These are phyloP conservation scores for Aleiodes alternator DNA, from an alignment of 2,888 invertebrate genomes.

Conservation along the genomic window DNA sequence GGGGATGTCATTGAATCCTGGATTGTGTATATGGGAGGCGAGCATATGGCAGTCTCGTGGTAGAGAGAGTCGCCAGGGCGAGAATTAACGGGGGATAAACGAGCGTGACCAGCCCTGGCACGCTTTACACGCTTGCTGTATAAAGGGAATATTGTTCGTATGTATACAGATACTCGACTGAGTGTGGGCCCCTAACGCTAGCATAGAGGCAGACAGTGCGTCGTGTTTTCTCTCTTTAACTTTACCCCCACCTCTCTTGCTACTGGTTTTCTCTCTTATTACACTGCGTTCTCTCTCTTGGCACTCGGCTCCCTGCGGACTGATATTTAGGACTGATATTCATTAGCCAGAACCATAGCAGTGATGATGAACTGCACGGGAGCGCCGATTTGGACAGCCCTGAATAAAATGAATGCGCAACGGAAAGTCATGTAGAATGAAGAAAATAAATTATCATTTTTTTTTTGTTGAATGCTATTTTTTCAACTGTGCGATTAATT, in stretches of 20 bases:
- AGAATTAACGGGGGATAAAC: slow-evolving; percentile 72
- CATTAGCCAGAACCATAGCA: slow-evolving; percentile 72
- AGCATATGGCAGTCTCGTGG: slow-evolving; percentile 47
- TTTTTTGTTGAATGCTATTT: too few species aligned
- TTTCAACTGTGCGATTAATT: not conserved
- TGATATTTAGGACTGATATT: slow-evolving; percentile 75
- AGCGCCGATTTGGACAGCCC: slow-evolving; percentile 38
- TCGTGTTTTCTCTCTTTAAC: slow-evolving; percentile 47
- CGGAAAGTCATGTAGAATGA: not conserved
- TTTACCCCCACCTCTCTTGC: slow-evolving; percentile 48
- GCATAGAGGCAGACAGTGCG: slow-evolving; percentile 38
- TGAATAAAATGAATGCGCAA: slow-evolving; percentile 33
- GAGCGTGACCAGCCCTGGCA: slow-evolving; percentile 70
- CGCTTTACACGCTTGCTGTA: slow-evolving; percentile 55
- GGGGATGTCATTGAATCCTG: slow-evolving; percentile 18
- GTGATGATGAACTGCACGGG: slow-evolving; percentile 62
- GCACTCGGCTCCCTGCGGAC: slow-evolving; percentile 67
- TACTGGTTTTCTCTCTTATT: not conserved
- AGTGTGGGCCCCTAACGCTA: not conserved
- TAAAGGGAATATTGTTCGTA: slow-evolving; percentile 26
- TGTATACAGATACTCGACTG: slow-evolving; percentile 20
- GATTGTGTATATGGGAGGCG: slow-evolving; percentile 42
- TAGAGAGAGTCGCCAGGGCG: slow-evolving; percentile 43
- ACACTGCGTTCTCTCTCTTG: not conserved
- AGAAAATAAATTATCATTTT: not conserved